Percentiles rank a stretch among this genome's conserved stretches.
These are phyloP conservation scores for Daboia siamensis DNA, from an alignment of 2,113 vertebrate species.

Conservation along the genomic window DNA sequence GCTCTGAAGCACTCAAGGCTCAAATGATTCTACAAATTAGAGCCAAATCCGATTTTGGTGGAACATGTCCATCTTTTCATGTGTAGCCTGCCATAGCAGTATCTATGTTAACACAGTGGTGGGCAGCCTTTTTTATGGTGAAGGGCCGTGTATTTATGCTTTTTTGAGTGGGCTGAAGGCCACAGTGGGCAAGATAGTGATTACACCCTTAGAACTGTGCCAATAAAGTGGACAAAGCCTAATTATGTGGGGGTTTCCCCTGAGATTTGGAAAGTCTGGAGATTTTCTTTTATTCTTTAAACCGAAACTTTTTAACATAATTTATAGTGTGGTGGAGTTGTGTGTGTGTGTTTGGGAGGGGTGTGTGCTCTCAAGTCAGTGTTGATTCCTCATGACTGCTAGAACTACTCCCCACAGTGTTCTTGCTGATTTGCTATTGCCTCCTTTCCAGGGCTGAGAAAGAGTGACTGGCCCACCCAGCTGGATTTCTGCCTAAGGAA, in stretches of 20 bases:
- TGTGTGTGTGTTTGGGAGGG: not conserved
- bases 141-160: not conserved
- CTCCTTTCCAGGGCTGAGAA: not conserved
- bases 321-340: not conserved
- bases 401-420: not conserved
- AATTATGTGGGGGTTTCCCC: not conserved
- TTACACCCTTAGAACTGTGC: not conserved
- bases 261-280: not conserved
- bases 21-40: not conserved
- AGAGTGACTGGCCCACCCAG: not conserved
- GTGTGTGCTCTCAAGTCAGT: not conserved
- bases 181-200: not conserved
- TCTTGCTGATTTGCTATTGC: not conserved
- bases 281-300: not conserved
- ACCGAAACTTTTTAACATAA: not conserved
- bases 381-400: not conserved
- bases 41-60: not conserved
- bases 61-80: not conserved
- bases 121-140: not conserved
- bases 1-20: not conserved
- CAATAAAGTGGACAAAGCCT: not conserved
- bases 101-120: not conserved
- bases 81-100: not conserved
- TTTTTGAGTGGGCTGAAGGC: not conserved
- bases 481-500: not conserved